phyloP scores from a whole-genome alignment of 2,113 vertebrate genomes.

The Cricetomys ansorgei region DNA sequence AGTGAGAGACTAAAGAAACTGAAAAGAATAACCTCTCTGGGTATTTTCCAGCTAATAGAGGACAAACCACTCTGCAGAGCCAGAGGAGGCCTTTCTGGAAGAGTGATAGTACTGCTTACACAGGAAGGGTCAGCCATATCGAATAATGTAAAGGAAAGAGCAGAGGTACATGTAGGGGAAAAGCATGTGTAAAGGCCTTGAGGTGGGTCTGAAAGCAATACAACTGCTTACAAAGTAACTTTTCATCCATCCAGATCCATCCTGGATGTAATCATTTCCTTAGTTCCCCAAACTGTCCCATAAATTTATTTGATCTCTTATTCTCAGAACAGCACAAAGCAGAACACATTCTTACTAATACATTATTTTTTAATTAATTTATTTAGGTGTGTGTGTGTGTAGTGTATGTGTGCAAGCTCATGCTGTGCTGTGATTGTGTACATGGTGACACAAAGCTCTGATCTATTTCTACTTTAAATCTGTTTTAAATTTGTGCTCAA shows the following conservation, averaged over 20 bases:
- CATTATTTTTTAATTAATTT: background rate
- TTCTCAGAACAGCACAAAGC: background rate
- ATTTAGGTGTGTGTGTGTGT: background rate
- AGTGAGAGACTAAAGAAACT: background rate
- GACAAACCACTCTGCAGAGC: background rate
- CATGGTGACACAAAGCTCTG: background rate
- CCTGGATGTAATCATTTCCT: rapidly evolving
- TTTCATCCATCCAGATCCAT: background rate
- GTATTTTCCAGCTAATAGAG: background rate
- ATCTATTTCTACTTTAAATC: background rate
- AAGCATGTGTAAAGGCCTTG: background rate
- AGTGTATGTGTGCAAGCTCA: too few species aligned
- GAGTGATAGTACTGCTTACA: background rate
- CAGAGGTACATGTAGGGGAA: background rate
- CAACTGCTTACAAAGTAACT: background rate
- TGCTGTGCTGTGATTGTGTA: too few species aligned
- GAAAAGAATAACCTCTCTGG: background rate
- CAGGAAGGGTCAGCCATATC: background rate
- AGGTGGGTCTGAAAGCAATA: background rate
- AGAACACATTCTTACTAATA: background rate
- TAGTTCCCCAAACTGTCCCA: background rate
- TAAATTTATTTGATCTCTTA: background rate
- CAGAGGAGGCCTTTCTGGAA: background rate
- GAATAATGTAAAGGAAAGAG: background rate
- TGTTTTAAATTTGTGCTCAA: background rate